Base-by-base conservation (phyloP, 2,113 vertebrate genomes). In the Mirounga angustirostris region DNA sequence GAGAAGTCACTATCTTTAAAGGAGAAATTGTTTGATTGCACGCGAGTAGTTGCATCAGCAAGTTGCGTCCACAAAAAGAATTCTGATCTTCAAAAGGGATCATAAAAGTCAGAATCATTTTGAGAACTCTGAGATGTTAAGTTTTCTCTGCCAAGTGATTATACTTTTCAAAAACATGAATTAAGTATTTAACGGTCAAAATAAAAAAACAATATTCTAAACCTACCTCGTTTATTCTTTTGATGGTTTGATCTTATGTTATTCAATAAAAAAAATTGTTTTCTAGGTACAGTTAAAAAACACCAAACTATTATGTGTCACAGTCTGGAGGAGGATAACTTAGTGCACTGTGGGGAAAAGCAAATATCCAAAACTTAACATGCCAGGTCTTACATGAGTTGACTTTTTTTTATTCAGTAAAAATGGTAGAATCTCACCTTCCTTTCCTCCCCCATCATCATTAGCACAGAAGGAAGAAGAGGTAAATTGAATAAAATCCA, bases 151-250 rank as follows among this genome's bases (percentile, higher is more conserved):
- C 16, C 54, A 78, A 83, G 59, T 46, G 10, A 78, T 43, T 54
- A 52, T 52, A 65, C 9, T 6, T 92, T 93, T 2, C 18, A 36
- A 19, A 93, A 91, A 89, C 84, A 30, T 59, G 19, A 83, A 76
- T 56, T 61, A 78, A 92, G 7, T 5, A 36, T 50, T 67, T 91
- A 71, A 54, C 33, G 79, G n/a, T 80, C 18, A 88, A 95, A 88
- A 61, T 22, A 89, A 94, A 71, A n/a, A n/a, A 79, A 63, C 61
- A 56, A 4, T 90, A 80, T 93, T 86, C 63, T 93, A 58, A 80
- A 58, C 19, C 56, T 85, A 65, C 73, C 33, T 73, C 7, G 0
- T 80, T 95, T 92, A 11, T 74, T 96, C 36, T 79, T 91, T 89
- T 73, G 63, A 58, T 78, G n/a, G 1, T 71, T 89, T 85, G 13